These are phyloP conservation scores for Drosophila nigrodunni DNA, from an alignment of 1,140 invertebrate species.

Conservation along the genomic window DNA sequence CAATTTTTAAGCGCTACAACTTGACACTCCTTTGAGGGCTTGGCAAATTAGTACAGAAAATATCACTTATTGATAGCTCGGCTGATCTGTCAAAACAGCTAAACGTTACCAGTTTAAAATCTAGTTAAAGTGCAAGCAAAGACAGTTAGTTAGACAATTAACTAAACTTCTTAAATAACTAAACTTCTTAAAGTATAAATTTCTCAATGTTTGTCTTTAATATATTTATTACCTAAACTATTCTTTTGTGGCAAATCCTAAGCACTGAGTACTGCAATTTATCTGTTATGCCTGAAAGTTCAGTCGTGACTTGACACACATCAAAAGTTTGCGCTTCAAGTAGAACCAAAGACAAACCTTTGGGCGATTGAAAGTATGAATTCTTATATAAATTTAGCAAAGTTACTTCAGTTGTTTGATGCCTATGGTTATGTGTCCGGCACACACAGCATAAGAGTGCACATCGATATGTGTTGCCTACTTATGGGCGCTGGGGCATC, in stretches of 20 bases:
- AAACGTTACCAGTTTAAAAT: no score
- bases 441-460: conserved; percentile 1
- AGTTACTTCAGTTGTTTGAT: conserved; percentile 44
- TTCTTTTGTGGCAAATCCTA: conserved; percentile 5
- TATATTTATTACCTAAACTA: no score
- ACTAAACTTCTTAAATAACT: no score
- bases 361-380: conserved; percentile 74
- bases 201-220: no score
- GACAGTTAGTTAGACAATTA: no score
- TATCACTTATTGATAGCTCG: no score
- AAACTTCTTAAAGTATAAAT: no score
- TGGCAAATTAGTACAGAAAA: background rate
- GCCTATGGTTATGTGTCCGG: conserved; percentile 41
- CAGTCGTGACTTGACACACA: conserved; percentile 42
- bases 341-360: conserved; percentile 47
- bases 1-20: background rate
- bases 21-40: background rate
- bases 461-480: conserved; percentile 65
- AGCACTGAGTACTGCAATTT: conserved; percentile 46
- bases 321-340: conserved; percentile 52
- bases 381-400: conserved; percentile 69
- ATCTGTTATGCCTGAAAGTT: conserved; percentile 46
- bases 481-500: conserved; percentile 55
- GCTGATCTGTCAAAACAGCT: no score
- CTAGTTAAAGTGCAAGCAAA: no score